Conservation (phyloP, 92 coral and sea anemone species). For the Diadumene lineata region DNA sequence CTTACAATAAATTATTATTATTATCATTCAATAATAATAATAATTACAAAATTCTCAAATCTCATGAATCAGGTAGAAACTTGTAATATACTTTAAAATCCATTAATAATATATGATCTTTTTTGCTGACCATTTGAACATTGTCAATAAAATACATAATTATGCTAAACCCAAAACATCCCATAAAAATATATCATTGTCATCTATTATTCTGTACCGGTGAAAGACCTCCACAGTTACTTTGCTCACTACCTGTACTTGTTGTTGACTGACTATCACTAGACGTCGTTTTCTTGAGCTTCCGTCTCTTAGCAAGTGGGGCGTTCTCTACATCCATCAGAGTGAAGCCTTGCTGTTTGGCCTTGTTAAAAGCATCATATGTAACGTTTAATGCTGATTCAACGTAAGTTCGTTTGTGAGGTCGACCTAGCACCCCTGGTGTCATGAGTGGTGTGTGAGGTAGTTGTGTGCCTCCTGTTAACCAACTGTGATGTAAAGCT, state of each 20-base stretch:
- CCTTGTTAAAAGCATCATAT: slow-evolving; percentile 92
- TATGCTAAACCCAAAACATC: neutral
- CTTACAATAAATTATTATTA: neutral
- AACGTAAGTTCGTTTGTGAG: slow-evolving; percentile 91
- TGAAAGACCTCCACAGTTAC: slow-evolving; percentile 81
- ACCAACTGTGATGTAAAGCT: slow-evolving; percentile 89
- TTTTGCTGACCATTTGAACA: neutral
- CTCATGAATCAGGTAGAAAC: neutral
- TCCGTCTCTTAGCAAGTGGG: slow-evolving; percentile 96
- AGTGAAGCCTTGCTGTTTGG: slow-evolving; percentile 89
- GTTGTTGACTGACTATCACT: slow-evolving; percentile 89
- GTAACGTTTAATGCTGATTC: slow-evolving; percentile 98
- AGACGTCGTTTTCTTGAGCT: slow-evolving; percentile 90
- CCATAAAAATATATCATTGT: slow-evolving; percentile 22
- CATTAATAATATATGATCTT: neutral
- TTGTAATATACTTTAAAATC: neutral
- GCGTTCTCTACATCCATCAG: slow-evolving; percentile 95
- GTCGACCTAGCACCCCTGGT: slow-evolving; percentile 89
- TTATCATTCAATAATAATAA: neutral
- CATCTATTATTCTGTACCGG: slow-evolving; percentile 65
- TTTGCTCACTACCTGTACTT: slow-evolving; percentile 72
- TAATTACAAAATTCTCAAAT: neutral
- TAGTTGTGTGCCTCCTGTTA: slow-evolving; percentile 71
- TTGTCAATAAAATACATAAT: neutral
- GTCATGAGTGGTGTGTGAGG: slow-evolving; percentile 99